Base-by-base conservation (phyloP, 2,888 invertebrate species). In the Gibbula magus region DNA sequence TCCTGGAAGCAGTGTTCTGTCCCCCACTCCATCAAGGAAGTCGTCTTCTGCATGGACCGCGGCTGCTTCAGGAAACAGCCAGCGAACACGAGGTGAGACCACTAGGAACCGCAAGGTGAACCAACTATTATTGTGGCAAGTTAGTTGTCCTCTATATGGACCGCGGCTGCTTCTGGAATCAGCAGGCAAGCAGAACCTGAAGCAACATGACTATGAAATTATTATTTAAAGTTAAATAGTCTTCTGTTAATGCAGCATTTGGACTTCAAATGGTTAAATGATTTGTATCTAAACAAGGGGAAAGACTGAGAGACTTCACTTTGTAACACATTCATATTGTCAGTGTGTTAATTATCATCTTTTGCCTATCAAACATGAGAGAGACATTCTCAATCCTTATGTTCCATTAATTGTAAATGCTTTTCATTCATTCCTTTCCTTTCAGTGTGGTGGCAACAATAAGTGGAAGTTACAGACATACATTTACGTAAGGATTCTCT, bases 1-100 rank as follows among this genome's bases (percentile, higher is more conserved):
- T 82, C 84, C 20, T 93, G 93, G 93, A 87, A 88, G 54, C 85
- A 89, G 25, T 91, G 92, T 78, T 81, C 83, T 0, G 86, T 86
- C 22, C 91, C 91, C 2, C 90, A 90, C 81, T 86, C 89, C 10
- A 86, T 92, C 56, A 88, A 87, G 77, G 91, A 91, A 82, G 88
- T 89, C 16, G 85, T 85, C 52, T 89, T 86, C 79, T 86, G 87
- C 25, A 86, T 88, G 76, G 86, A 85, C 52, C 86, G 83, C 70
- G 88, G 88, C 1, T 88, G 89, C 77, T 88, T 90, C 77, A 83
- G 83, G 66, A 85, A 86, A 51, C 81, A 80, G 66, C 76, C 78
- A 5, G 32, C 77, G 20, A 82, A 80, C 56, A 74, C 77, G 10
- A 79, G 86, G 87, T 87, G 77, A 77, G 77, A 54, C n/a, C n/a